Conservation (phyloP, 2,888 invertebrate species). For the Tholera decimalis region DNA sequence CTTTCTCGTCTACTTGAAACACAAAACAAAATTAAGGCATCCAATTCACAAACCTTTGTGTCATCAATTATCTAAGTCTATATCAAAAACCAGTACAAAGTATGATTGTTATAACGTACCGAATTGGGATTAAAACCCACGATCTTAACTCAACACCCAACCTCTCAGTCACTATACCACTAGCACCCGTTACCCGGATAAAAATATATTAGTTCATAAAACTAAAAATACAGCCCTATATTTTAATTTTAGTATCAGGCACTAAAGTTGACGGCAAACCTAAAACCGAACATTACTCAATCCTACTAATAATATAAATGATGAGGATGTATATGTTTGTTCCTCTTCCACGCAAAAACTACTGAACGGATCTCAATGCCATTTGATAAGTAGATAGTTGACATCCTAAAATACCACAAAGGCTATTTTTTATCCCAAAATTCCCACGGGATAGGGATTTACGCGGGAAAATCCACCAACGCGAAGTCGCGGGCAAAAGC, state of each 20-base stretch:
- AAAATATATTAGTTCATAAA: background rate
- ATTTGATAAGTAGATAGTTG: too few relatives aligned
- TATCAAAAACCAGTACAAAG: background rate
- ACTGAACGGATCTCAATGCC: too few relatives aligned
- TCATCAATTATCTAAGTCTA: background rate
- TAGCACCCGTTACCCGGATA: background rate
- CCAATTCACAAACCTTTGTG: background rate
- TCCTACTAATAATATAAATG: background rate
- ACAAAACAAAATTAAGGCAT: too few relatives aligned
- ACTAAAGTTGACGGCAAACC: background rate
- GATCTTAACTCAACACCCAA: background rate
- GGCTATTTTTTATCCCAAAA: too few relatives aligned
- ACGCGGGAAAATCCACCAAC: too few relatives aligned
- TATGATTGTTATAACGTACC: too few relatives aligned
- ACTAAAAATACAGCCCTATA: background rate
- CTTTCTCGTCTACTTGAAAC: too few relatives aligned
- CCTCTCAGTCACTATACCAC: background rate
- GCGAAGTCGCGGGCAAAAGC: too few relatives aligned
- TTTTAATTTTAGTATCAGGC: background rate
- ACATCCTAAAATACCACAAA: too few relatives aligned
- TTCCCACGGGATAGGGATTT: too few relatives aligned
- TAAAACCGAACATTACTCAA: conserved; percentile 23
- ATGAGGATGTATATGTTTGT: too few relatives aligned
- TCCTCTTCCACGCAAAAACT: too few relatives aligned
- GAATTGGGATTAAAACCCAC: background rate